phyloP scores from a whole-genome alignment of 2,888 invertebrate genomes.

The Sturmia bella region DNA sequence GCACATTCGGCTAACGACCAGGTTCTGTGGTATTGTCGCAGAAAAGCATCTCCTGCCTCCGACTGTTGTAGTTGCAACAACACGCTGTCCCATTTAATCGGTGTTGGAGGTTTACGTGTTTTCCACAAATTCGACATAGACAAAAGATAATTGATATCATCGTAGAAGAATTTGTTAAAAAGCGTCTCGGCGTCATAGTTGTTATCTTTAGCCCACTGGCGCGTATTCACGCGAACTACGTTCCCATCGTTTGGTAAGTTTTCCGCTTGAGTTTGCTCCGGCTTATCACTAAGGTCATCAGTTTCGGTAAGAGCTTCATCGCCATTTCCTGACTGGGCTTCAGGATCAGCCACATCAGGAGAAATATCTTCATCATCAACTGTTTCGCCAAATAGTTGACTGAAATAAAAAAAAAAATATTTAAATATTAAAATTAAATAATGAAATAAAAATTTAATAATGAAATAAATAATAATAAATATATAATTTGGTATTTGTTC shows the following conservation, averaged over 20 bases:
- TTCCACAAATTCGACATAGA: constrained; percentile 98
- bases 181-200: constrained; percentile 92
- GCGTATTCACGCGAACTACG: constrained; percentile 87
- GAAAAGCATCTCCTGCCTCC: constrained; percentile 76
- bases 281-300: constrained; percentile 80
- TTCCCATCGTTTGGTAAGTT: constrained; percentile 81
- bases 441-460: no score
- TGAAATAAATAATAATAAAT: no score
- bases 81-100: constrained; percentile 87
- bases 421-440: no score
- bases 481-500: no score
- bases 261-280: constrained; percentile 85
- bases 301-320: constrained; percentile 38
- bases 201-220: constrained; percentile 92
- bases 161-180: constrained; percentile 95
- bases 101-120: constrained; percentile 91
- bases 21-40: constrained; percentile 87
- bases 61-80: constrained; percentile 81
- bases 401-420: constrained; percentile 78
- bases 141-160: constrained; percentile 96
- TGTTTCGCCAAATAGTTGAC: constrained; percentile 97
- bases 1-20: constrained; percentile 91
- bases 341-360: constrained; percentile 97
- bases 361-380: constrained; percentile 99
- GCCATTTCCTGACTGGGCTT: constrained; percentile 84